Base-by-base conservation (phyloP, 2,797 vertebrate species). In the Pangasius sanitwongsei region DNA sequence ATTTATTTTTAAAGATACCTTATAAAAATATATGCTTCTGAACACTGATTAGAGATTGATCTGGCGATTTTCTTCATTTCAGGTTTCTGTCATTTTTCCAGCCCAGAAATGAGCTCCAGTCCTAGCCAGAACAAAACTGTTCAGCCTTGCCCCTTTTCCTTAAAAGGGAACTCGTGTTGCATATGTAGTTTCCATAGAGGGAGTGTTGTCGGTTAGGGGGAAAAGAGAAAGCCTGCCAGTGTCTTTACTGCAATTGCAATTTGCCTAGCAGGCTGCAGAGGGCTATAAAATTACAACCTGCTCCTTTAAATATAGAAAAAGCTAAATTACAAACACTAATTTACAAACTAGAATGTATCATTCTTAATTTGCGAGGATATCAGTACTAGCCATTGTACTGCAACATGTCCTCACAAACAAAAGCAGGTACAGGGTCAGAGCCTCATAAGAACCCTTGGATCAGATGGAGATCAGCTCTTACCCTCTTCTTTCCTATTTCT, bases 141-240 rank as follows among this genome's bases (percentile, higher is more conserved):
- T 16, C 25, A 78, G 75, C 48, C 75, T 31, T 53, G 28, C 75
- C 13, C 2, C 28, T 53, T 78, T n/a, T 50, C 69, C 67, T 48
- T 44, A 48, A 75, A 75, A 74, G 41, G 44, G 4, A 77, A 50
- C 74, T 53, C 23, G 53, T 77, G 23, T 1, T 15, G 74, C 44
- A n/a, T 77, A 15, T 77, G 74, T 77, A 77, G 74, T 77, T 77
- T 53, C 23, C 74, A 77, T 77, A n/a, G 25, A 48, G 6, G 28
- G 74, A 13, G 44, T 77, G 44, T 77, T 77, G 72, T 75, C 41
- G 4, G 23, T 53, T 6, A n/a, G 25, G 44, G 44, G 44, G 44
- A n/a, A 44, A 48, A 41, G 20, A 75, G 11, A 48, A 75, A 28
- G 72, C 23, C 48, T 75, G 72, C 48, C 11, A 48, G 23, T 48